These are phyloP conservation scores for Pangasius krempfi DNA, from an alignment of 2,797 vertebrate species.

Conservation along the genomic window DNA sequence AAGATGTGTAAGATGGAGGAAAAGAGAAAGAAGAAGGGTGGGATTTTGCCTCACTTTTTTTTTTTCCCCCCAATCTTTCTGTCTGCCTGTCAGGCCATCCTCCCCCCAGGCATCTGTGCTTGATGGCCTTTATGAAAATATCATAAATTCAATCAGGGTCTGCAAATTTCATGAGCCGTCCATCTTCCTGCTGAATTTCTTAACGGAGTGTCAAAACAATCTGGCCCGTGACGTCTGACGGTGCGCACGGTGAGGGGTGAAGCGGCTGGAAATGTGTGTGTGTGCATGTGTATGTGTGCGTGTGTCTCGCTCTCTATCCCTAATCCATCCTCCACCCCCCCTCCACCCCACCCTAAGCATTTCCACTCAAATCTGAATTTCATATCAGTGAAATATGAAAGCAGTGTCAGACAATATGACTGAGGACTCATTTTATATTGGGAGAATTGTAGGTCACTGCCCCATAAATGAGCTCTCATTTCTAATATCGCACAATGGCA, in stretches of 20 bases:
- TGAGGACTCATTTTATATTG: conserved; percentile 23
- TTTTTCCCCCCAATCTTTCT: conserved; percentile 52
- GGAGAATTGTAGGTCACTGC: conserved; percentile 23
- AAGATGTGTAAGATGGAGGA: conserved; percentile 8
- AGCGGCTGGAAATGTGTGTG: conserved; percentile 66
- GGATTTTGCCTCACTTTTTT: conserved; percentile 62
- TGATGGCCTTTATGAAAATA: conserved; percentile 90
- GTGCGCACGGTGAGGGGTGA: conserved; percentile 86
- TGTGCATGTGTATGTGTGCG: conserved; percentile 13
- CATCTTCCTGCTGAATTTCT: conserved; percentile 87
- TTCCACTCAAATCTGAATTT: conserved; percentile 74
- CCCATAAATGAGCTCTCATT: conserved; percentile 12
- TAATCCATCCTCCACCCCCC: conserved; percentile 20
- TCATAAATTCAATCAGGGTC: conserved; percentile 90
- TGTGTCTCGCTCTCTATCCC: conserved; percentile 34
- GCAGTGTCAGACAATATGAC: conserved; percentile 51
- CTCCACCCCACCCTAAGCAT: conserved; percentile 5
- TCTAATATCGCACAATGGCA: conserved; percentile 10
- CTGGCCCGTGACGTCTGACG: conserved; percentile 80
- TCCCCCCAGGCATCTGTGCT: conserved; percentile 79
- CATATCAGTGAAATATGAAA: conserved; percentile 72
- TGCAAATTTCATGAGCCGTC: conserved; percentile 93
- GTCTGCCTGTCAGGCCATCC: conserved; percentile 59
- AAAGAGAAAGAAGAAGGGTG: conserved; percentile 22
- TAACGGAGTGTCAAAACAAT: conserved; percentile 91